Conservation (phyloP, 2,797 vertebrate genomes). For the Hydrophis major region DNA sequence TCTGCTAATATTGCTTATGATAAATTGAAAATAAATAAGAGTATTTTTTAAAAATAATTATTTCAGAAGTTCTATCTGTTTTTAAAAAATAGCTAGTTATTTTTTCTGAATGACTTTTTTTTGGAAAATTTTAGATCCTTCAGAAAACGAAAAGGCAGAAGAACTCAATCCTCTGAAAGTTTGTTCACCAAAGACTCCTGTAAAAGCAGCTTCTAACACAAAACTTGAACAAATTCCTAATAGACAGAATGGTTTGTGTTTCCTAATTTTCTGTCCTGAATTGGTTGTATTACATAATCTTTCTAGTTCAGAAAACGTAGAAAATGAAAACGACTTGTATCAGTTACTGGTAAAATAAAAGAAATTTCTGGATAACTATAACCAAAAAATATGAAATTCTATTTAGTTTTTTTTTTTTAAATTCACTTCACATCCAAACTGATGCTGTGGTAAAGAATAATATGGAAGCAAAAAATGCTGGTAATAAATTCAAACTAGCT, state of each 20-base stretch:
- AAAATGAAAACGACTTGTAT: not conserved
- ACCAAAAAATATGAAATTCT: not conserved
- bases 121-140: conserved; percentile 45
- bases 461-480: too few relatives aligned
- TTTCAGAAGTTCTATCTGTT: not conserved
- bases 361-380: not conserved
- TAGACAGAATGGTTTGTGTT: conserved; percentile 65
- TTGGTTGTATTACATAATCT: not conserved
- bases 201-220: conserved; percentile 46
- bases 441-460: not conserved
- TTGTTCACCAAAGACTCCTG: conserved; percentile 48
- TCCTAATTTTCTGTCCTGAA: conserved; percentile 1
- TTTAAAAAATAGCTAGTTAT: not conserved
- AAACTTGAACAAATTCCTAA: conserved; percentile 45
- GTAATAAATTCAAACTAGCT: too few relatives aligned
- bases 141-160: conserved; percentile 58
- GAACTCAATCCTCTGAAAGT: conserved; percentile 72
- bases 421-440: not conserved
- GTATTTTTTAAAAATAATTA: not conserved
- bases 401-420: not conserved
- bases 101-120: not conserved
- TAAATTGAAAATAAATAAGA: not conserved
- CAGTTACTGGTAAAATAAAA: not conserved
- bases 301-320: not conserved
- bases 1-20: not conserved